Evolutionary conservation across 1,140 invertebrate genomes (phyloP), one percentile per base, ranked within the genome.

Genomic region (Chrysopa pallens): DNA sequence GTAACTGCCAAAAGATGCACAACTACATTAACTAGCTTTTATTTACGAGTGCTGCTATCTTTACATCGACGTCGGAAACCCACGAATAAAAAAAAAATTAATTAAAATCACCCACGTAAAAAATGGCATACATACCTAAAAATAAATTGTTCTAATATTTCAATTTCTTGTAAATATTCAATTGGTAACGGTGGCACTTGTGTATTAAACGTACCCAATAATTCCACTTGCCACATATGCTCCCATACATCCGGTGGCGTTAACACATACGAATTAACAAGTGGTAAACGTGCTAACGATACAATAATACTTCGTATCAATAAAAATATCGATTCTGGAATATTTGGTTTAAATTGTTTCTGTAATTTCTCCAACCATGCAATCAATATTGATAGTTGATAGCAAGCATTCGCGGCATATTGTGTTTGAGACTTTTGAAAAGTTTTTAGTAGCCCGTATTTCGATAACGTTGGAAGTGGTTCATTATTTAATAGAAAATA

Each of bases 161-260:
- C 82, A 50, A 78, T 70, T 53, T 90, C 85, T 52, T 79, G 78
- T n/a, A 89, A 62, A 6, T 68, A 62, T 42, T 69, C 67, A 7
- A 69, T 53, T 0, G 68, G 67, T 38, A 57, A 44, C n/a, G 54
- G 64, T 36, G 79, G 74, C 35, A 81, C 67, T 40, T 64, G 60
- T 14, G 73, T 78, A 42, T 65, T 64, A 15, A 67, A 69, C 8
- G 63, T 51, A 33, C 71, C 64, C n/a, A 51, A 52, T 5, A 70
- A 57, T 4, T 63, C 54, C 2, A 67, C 61, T 5, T 61, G 50
- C 68, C 75, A 78, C 2, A 71, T 72, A 28, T 71, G 66, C 46
- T 70, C 71, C 79, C 79, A 84, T 0, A 74, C 70, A 39, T 74
- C 61, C 0, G 74, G 68, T 4, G 80, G 80, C 2, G 69, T 74